Evolutionary conservation across 2,113 vertebrate genomes (phyloP), one percentile per base, ranked within the genome.

Genomic region (Micronycteris hirsuta): DNA sequence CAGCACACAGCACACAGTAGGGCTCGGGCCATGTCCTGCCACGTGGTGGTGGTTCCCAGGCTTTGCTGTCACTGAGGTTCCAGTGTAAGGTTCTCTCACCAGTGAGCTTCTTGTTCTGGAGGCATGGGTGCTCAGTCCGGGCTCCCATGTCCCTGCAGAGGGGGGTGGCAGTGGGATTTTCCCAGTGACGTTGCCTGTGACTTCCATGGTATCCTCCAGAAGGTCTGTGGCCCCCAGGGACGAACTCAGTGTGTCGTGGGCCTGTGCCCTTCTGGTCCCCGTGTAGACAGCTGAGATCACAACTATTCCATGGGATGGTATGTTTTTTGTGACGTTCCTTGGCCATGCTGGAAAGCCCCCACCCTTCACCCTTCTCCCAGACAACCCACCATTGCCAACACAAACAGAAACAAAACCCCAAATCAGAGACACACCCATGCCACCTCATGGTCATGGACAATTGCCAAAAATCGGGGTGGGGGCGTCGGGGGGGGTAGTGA

Each of bases 1-100:
- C 16, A 10, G 74, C 15, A 2, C 7, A 0, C 0, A 2, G 2
- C 0, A 7, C 2, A 22, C 56, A 16, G 61, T 13, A 33, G 73
- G 31, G 73, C 73, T n/a, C 73, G 0, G 16, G 16, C 10, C 20
- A 9, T 3, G n/a, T 10, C 17, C 41, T 43, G 31, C 38, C 5
- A 0, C 33, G 14, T 19, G 8, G 14, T 1, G 38, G 1, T 13
- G 2, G 16, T 45, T 58, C 5, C 65, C 38, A 2, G 8, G 26
- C 31, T 54, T 68, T 10, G 20, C 43, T 58, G 65, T 19, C 22
- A 15, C 43, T 31, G 52, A 12, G 54, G 43, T 33, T 77, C 20
- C 28, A 5, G 43, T 36, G n/a, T 26, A 7, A 9, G 5, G 8
- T 52, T 43, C 82, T 70, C 38, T 54, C 20, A 10, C 14, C 0